These are phyloP conservation scores for Brachionus plicatilis DNA, from an alignment of 1,140 invertebrate species.

Conservation along the genomic window DNA sequence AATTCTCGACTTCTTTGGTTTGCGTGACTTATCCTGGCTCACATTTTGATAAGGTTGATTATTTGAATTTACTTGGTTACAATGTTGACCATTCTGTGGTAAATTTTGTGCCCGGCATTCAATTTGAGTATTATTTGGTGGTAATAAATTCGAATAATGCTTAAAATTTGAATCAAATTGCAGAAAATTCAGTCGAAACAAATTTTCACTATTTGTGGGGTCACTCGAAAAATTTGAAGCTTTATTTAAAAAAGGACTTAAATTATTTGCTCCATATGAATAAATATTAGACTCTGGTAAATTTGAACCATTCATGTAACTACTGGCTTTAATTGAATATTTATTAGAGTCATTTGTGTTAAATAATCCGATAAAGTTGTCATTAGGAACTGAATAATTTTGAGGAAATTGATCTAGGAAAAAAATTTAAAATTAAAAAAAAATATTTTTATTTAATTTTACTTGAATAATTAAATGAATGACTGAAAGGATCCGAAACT, in stretches of 20 bases:
- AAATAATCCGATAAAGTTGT: background rate
- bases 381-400: background rate
- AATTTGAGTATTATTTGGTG: background rate
- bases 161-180: conserved; percentile 30
- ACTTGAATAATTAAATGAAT: background rate
- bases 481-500: background rate
- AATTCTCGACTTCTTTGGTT: conserved; percentile 38
- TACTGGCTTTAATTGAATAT: background rate
- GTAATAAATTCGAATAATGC: background rate
- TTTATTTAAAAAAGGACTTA: background rate
- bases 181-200: background rate
- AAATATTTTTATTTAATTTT: background rate
- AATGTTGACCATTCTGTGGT: background rate
- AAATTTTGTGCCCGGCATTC: background rate
- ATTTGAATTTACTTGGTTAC: background rate
- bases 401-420: background rate
- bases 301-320: background rate
- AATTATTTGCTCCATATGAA: background rate
- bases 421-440: background rate
- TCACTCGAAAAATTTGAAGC: background rate
- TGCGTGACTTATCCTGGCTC: background rate
- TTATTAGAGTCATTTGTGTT: background rate
- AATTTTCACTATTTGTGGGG: background rate
- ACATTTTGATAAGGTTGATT: background rate
- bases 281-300: background rate